These are phyloP conservation scores for Micromussa lordhowensis DNA, from an alignment of 92 coral and sea anemone species.

Conservation along the genomic window DNA sequence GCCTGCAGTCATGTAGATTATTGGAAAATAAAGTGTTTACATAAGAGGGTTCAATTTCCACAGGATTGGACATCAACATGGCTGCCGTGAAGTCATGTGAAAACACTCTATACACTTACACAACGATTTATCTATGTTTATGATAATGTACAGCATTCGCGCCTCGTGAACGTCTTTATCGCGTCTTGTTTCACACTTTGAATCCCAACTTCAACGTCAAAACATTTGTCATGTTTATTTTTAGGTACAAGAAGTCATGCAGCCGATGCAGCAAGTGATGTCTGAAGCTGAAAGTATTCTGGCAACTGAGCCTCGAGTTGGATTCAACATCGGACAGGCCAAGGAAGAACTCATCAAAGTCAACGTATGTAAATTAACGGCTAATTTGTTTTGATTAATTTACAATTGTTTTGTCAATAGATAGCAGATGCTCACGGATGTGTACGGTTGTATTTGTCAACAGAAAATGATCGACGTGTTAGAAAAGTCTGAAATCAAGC, in stretches of 20 bases:
- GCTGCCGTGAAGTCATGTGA: too few species aligned
- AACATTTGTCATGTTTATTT: neutral
- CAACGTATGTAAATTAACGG: conserved; percentile 62
- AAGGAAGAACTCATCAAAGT: conserved; percentile 82
- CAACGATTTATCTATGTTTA: too few species aligned
- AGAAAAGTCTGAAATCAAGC: conserved; percentile 88
- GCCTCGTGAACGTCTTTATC: neutral
- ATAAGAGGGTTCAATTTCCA: too few species aligned
- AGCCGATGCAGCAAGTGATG: conserved; percentile 93
- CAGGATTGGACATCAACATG: too few species aligned
- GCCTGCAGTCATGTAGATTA: too few species aligned
- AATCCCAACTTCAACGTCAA: too few species aligned
- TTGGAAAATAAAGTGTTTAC: too few species aligned
- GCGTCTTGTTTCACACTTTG: too few species aligned
- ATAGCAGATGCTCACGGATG: neutral
- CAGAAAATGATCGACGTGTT: conserved; percentile 87
- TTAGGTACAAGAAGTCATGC: conserved; percentile 81
- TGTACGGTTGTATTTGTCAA: conserved; percentile 3
- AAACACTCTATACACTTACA: too few species aligned
- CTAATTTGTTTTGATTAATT: neutral
- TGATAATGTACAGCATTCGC: neutral
- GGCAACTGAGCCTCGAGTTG: conserved; percentile 83
- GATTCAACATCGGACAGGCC: conserved; percentile 81
- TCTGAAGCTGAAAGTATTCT: conserved; percentile 80
- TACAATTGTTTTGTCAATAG: neutral